A percentile compares a stretch with the other conserved stretches of the same genome.
Conservation (phyloP, 2,888 invertebrate species). For the Nemurella pictetii region DNA sequence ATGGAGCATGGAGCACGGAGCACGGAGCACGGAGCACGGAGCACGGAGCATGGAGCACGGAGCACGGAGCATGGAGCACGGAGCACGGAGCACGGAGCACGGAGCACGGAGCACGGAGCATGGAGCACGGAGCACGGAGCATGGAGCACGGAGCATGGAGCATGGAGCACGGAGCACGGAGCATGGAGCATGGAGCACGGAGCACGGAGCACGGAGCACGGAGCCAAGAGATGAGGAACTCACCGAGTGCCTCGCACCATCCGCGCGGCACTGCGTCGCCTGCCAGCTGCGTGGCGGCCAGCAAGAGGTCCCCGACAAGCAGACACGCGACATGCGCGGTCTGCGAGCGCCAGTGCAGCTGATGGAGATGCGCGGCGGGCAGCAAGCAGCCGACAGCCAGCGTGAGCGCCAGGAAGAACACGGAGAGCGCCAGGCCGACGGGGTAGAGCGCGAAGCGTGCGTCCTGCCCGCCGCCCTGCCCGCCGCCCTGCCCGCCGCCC, state of each 20-base stretch:
- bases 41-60: no score
- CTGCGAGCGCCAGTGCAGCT: conserved; percentile 86
- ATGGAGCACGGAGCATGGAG: no score
- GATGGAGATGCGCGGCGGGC: conserved; percentile 82
- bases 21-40: no score
- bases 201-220: no score
- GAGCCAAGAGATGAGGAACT: no score
- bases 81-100: no score
- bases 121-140: no score
- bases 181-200: no score
- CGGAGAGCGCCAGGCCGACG: conserved; percentile 76
- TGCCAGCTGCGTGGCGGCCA: conserved; percentile 76
- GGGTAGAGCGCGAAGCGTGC: conserved; percentile 74
- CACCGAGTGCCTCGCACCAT: conserved; percentile 70
- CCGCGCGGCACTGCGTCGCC: conserved; percentile 62
- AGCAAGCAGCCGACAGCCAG: conserved; percentile 77
- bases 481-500: conserved; percentile 43
- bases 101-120: no score
- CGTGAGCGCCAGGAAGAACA: conserved; percentile 79
- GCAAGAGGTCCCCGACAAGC: conserved; percentile 76
- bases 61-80: no score
- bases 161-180: no score
- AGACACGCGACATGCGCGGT: conserved; percentile 84
- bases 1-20: no score
- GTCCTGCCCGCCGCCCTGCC: conserved; percentile 47